Base-by-base conservation (phyloP, 2,797 vertebrate genomes). In the Halcyon chelicuti region DNA sequence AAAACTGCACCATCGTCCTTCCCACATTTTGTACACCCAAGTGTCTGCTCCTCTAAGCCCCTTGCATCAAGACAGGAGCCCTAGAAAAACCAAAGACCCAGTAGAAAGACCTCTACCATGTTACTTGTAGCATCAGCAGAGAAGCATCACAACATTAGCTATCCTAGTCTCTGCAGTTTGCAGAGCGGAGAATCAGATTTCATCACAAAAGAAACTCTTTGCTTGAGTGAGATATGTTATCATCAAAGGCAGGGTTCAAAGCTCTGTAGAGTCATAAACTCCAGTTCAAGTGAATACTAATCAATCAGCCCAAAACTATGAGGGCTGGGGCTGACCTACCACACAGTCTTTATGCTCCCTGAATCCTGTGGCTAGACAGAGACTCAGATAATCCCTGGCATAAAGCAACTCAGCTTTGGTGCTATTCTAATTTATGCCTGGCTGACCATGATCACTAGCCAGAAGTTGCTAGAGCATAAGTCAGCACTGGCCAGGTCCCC, bases 161-260 rank as follows among this genome's bases (percentile, higher is more conserved):
- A 57, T 13, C 3, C 16, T 23, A 10, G 7, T 23, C 23, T 39
- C 47, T 37, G 8, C 17, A 57, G 29, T 39, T 82, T 73, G 70
- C 26, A n/a, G 35, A 90, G 55, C 60, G 7, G 22, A 75, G 22
- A 21, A 46, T 49, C 62, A 72, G 31, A 21, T 33, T 60, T 68
- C 20, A 33, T 4, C 61, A 60, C 26, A 63, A 68, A 90, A 80
- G 47, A 65, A 90, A 58, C 29, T 16, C 40, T 81, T 58, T 4
- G 5, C 60, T 86, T 57, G 62, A 88, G 47, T 19, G 51, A 93
- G 58, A 88, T 78, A 66, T 55, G 14, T 86, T 86, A 86, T 96
- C 86, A 78, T 84, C 85, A 92, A 94, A 94, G 89, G 39, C 82
- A 74, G 85, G 95, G 83, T 85, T 93, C 83, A 96, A 90, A 95